Evolutionary conservation across 2,113 vertebrate genomes (phyloP).

Genomic region (Chaetodon auriga): DNA sequence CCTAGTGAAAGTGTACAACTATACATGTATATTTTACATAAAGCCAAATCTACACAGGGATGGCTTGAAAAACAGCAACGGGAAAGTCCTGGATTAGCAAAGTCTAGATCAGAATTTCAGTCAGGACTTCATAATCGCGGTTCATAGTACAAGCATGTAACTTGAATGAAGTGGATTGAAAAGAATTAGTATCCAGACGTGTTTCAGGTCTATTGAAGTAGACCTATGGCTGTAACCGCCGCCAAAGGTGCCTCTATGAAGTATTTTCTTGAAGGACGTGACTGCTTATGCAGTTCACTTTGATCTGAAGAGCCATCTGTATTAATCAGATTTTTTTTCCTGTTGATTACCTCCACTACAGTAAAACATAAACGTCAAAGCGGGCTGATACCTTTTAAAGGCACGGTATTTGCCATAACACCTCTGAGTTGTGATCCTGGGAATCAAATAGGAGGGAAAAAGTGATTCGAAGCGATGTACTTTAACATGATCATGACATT

Average conservation of each 20-base stretch:
- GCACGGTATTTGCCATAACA: conserved; percentile 26
- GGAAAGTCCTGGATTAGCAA: background rate
- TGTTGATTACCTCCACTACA: conserved; percentile 24
- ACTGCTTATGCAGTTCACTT: conserved; percentile 29
- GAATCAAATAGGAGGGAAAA: conserved; percentile 21
- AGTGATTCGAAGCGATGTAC: conserved; percentile 44
- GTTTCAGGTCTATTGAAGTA: conserved; percentile 1
- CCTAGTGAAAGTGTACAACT: background rate
- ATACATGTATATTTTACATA: background rate
- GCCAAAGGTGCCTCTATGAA: conserved; percentile 39
- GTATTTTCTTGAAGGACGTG: conserved; percentile 12
- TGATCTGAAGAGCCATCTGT: conserved; percentile 1
- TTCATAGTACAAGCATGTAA: background rate
- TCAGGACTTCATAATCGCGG: background rate
- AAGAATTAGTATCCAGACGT: background rate
- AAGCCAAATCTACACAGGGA: background rate
- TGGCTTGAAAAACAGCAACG: background rate
- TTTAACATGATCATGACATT: conserved; percentile 35
- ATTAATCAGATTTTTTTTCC: background rate
- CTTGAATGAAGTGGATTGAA: background rate
- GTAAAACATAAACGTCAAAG: conserved; percentile 37
- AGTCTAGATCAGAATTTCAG: background rate
- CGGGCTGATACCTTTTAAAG: conserved; percentile 40
- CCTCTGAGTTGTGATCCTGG: conserved; percentile 32
- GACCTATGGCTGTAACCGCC: conserved; percentile 1